Conservation (phyloP, 2,888 invertebrate species). For the Morinoia aosen region DNA sequence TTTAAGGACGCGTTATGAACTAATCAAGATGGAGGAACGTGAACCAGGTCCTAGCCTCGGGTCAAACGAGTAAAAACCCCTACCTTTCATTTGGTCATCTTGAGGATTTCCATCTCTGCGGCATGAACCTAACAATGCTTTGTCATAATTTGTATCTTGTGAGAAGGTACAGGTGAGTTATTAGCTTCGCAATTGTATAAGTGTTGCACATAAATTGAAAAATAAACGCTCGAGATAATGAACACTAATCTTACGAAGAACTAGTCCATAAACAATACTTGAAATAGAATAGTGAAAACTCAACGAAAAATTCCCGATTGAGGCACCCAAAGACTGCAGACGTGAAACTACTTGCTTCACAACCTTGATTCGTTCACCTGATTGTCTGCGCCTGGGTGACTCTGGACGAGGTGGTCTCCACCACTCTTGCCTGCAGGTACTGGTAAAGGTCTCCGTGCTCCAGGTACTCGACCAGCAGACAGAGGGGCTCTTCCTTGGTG, state of each 20-base stretch:
- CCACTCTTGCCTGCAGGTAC: constrained; percentile 80
- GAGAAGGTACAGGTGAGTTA: too few relatives aligned
- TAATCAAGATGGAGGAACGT: too few relatives aligned
- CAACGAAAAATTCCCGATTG: neutral
- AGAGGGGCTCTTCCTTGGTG: constrained; percentile 85
- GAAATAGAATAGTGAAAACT: neutral
- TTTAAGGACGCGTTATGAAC: too few relatives aligned
- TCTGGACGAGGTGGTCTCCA: constrained; percentile 79
- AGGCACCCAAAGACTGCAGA: neutral
- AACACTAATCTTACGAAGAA: too few relatives aligned
- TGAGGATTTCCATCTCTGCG: too few relatives aligned
- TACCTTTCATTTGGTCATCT: too few relatives aligned
- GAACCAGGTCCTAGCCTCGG: too few relatives aligned
- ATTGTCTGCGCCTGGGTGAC: constrained; percentile 78
- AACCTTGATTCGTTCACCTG: constrained; percentile 74
- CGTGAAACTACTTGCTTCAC: neutral
- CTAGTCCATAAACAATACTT: too few relatives aligned
- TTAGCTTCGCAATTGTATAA: neutral
- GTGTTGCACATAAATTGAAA: neutral
- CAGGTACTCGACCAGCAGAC: constrained; percentile 91
- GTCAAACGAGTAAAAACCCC: too few relatives aligned
- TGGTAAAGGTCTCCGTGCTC: constrained; percentile 87
- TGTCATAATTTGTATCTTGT: too few relatives aligned
- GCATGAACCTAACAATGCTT: too few relatives aligned
- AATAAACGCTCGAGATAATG: too few relatives aligned